These are phyloP conservation scores for Thaumetopoea pityocampa DNA, from an alignment of 1,140 invertebrate genomes.

Conservation along the genomic window DNA sequence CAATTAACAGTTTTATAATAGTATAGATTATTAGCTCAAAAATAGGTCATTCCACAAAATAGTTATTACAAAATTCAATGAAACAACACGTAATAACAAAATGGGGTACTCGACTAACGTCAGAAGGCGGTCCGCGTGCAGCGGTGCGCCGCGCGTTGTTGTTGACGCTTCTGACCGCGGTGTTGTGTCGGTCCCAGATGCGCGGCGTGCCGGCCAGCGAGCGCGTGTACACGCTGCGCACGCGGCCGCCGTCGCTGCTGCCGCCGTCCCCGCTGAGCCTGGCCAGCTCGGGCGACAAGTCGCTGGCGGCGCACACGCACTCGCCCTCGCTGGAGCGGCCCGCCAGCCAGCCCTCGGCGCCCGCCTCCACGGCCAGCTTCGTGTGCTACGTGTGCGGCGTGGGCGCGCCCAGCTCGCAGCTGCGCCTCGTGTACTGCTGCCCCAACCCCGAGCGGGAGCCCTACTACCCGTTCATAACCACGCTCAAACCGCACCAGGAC, in stretches of 20 bases:
- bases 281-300: slow-evolving; percentile 58
- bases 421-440: slow-evolving; percentile 89
- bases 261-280: slow-evolving; percentile 67
- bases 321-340: slow-evolving; percentile 56
- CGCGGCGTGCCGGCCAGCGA: slow-evolving; percentile 84
- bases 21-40: too few relatives aligned
- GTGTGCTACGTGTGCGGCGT: slow-evolving; percentile 93
- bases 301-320: slow-evolving; percentile 47
- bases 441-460: slow-evolving; percentile 89
- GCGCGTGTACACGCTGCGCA: slow-evolving; percentile 86
- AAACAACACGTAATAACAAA: too few relatives aligned
- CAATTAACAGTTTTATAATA: too few relatives aligned
- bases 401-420: slow-evolving; percentile 84
- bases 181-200: slow-evolving; percentile 61
- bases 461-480: slow-evolving; percentile 91
- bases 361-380: slow-evolving; percentile 79
- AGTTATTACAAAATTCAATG: too few relatives aligned
- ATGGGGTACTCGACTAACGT: too few relatives aligned
- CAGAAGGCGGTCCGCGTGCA: too few relatives aligned
- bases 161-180: too few relatives aligned
- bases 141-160: too few relatives aligned
- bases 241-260: slow-evolving; percentile 79
- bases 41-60: too few relatives aligned
- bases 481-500: slow-evolving; percentile 85
- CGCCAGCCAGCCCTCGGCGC: slow-evolving; percentile 68